Percentiles rank a stretch among this genome's conserved stretches.
Conservation (phyloP, 2,888 invertebrate genomes). For the Gryllus longicercus region DNA sequence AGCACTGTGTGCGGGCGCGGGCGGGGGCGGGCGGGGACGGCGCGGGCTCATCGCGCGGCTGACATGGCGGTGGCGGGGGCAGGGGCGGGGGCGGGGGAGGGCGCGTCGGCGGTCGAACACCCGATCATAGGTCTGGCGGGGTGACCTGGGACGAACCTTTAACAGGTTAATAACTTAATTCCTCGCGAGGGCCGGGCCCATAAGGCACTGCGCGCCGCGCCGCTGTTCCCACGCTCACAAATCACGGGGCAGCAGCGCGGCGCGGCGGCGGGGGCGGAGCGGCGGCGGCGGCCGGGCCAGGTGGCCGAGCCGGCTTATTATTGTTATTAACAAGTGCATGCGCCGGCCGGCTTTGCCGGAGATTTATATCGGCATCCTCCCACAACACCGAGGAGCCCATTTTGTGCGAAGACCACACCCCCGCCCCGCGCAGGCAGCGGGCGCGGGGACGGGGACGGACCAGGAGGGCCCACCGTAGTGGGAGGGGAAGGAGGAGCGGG, state of each 20-base stretch:
- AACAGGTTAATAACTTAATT: slow-evolving; percentile 17
- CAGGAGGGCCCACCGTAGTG: neutral
- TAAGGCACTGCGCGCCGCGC: neutral
- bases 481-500: neutral
- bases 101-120: neutral
- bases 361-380: slow-evolving; percentile 17
- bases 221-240: slow-evolving; percentile 29
- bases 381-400: slow-evolving; percentile 6
- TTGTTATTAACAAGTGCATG: slow-evolving; percentile 17
- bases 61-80: too few relatives aligned
- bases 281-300: neutral
- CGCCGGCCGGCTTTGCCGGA: neutral
- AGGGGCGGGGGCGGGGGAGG: too few relatives aligned
- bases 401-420: neutral
- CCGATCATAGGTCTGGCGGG: neutral
- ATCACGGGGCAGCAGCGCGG: slow-evolving; percentile 11
- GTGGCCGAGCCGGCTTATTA: neutral
- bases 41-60: too few relatives aligned
- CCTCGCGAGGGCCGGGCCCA: neutral
- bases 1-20: too few relatives aligned
- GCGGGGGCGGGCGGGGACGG: too few relatives aligned
- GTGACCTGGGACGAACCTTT: neutral
- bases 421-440: neutral
- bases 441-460: too few relatives aligned
- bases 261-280: neutral